phyloP scores from a whole-genome alignment of 2,797 vertebrate species.

The Numenius phaeopus region DNA sequence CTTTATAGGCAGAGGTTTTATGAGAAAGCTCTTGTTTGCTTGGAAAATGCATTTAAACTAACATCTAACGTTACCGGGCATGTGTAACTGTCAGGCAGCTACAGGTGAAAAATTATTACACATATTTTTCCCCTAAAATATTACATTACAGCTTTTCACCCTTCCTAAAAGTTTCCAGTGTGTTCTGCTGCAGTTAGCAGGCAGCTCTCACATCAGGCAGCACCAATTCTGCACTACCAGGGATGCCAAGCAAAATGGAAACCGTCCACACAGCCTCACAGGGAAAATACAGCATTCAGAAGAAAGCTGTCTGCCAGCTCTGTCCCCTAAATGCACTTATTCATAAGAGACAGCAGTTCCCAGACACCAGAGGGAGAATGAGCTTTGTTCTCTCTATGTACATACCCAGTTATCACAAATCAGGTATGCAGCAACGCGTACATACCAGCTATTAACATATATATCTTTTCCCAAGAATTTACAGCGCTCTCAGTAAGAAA shows the following conservation, averaged over 20 bases:
- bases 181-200: neutral
- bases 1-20: neutral
- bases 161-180: conserved; percentile 8
- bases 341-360: neutral
- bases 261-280: neutral
- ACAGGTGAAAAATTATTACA: neutral
- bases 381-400: neutral
- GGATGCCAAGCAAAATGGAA: conserved; percentile 28
- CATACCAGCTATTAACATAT: neutral
- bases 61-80: neutral
- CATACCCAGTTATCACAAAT: neutral
- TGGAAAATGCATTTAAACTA: neutral
- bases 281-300: neutral
- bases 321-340: neutral
- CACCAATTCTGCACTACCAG: neutral
- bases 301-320: neutral
- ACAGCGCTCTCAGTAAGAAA: neutral
- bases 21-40: neutral
- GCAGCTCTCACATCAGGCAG: neutral
- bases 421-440: neutral
- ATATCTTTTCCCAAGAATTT: neutral
- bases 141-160: neutral
- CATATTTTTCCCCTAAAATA: neutral
- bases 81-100: neutral
- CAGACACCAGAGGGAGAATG: neutral